Evolutionary conservation across 2,888 invertebrate species (phyloP).

Genomic region (Aleiodes leptofemur): DNA sequence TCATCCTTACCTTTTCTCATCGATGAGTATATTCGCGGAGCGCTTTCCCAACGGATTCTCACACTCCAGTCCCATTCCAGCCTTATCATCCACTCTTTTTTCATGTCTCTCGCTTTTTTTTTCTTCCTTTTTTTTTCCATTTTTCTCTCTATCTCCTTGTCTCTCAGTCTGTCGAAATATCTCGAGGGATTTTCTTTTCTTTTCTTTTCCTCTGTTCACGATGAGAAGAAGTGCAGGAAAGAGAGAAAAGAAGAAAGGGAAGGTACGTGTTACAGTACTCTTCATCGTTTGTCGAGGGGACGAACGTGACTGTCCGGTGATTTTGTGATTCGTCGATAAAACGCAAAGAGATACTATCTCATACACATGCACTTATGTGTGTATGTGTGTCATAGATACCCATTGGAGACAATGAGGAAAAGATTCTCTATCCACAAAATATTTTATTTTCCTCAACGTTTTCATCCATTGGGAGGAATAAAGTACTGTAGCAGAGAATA

Average conservation of each 20-base stretch:
- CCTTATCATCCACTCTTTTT: no score
- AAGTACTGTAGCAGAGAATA: conserved; percentile 63
- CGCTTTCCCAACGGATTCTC: conserved; percentile 4
- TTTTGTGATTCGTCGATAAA: conserved; percentile 46
- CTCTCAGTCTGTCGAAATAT: background rate
- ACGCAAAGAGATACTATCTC: conserved; percentile 22
- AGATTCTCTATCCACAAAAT: no score
- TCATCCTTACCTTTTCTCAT: conserved; percentile 18
- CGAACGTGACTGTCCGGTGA: conserved; percentile 52
- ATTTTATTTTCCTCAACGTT: no score
- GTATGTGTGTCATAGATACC: no score
- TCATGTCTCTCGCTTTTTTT: conserved; percentile 18
- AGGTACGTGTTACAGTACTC: conserved; percentile 1
- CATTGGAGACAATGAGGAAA: no score
- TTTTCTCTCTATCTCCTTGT: background rate
- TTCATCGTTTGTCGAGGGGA: conserved; percentile 39
- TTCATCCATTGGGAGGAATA: conserved; percentile 33
- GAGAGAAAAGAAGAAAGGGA: conserved; percentile 39
- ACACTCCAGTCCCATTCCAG: background rate
- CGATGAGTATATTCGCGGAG: conserved; percentile 9
- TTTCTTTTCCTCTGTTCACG: conserved; percentile 13
- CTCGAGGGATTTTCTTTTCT: conserved; percentile 1
- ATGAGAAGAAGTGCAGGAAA: conserved; percentile 39
- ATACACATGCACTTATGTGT: conserved; percentile 2
- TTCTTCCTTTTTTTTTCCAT: background rate